phyloP scores from a whole-genome alignment of 2,888 invertebrate species.

The Pandemis cinnamomeana region DNA sequence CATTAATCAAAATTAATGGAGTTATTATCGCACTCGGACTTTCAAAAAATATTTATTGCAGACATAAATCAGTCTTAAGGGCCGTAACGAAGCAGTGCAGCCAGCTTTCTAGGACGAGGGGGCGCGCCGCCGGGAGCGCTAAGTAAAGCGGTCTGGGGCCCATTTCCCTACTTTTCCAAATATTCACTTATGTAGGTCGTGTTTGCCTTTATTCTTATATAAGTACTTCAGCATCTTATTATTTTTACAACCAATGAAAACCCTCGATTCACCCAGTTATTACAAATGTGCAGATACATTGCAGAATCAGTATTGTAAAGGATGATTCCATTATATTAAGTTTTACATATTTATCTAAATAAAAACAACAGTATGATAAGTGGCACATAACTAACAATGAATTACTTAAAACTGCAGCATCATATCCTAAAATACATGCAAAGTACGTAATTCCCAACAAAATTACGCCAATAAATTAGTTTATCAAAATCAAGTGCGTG shows the following conservation, averaged over 20 bases:
- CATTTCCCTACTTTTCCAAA: neutral
- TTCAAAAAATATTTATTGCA: constrained; percentile 83
- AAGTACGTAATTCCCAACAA: neutral
- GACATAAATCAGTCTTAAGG: constrained; percentile 82
- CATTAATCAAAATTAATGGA: constrained; percentile 85
- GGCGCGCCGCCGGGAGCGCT: constrained; percentile 57
- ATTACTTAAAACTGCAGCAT: too few relatives aligned
- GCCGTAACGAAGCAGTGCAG: constrained; percentile 75
- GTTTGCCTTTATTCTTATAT: too few relatives aligned
- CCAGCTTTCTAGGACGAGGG: constrained; percentile 80
- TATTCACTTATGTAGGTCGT: too few relatives aligned
- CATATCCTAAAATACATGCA: neutral
- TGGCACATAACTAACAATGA: too few relatives aligned
- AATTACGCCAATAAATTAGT: constrained; percentile 4
- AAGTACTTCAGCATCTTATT: too few relatives aligned
- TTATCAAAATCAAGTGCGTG: neutral
- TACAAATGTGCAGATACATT: too few relatives aligned
- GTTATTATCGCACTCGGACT: constrained; percentile 83
- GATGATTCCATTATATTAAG: too few relatives aligned
- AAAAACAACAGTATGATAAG: too few relatives aligned
- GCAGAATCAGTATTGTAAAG: too few relatives aligned
- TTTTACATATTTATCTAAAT: too few relatives aligned
- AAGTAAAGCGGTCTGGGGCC: neutral
- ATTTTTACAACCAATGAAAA: too few relatives aligned
- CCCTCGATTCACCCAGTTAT: too few relatives aligned